A percentile compares a stretch with the other conserved stretches of the same genome.
These are phyloP conservation scores for Eclectus roratus DNA, from an alignment of 2,113 vertebrate species.

Conservation along the genomic window DNA sequence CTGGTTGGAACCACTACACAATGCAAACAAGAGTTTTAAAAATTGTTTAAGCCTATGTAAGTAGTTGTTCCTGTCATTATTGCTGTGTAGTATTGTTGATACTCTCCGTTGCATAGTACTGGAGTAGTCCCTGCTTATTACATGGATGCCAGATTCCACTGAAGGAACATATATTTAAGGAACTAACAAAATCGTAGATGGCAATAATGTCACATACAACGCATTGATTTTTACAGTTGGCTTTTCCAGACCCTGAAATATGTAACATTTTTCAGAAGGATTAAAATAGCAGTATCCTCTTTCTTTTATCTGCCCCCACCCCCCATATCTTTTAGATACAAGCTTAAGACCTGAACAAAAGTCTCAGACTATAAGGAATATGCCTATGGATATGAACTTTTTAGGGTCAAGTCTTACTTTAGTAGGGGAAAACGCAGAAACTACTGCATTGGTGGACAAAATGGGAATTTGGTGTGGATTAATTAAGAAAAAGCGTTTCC, in stretches of 20 bases:
- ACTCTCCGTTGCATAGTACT: not conserved
- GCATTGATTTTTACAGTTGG: not conserved
- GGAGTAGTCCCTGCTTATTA: not conserved
- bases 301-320: not conserved
- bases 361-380: not conserved
- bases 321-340: not conserved
- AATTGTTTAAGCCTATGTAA: not conserved
- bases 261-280: not conserved
- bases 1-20: not conserved
- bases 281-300: not conserved
- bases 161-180: not conserved
- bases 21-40: not conserved
- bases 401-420: not conserved
- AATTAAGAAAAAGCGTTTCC: not conserved
- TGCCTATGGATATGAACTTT: not conserved
- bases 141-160: not conserved
- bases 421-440: not conserved
- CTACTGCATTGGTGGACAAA: not conserved
- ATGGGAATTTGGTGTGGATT: not conserved
- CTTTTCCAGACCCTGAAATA: not conserved
- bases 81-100: not conserved
- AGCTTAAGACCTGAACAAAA: not conserved
- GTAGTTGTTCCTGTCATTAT: not conserved
- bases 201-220: not conserved
- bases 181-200: not conserved